Evolutionary conservation across 2,797 vertebrate species (phyloP), one percentile per base, ranked within the genome.

Genomic region (Melanotaenia pygmaea): DNA sequence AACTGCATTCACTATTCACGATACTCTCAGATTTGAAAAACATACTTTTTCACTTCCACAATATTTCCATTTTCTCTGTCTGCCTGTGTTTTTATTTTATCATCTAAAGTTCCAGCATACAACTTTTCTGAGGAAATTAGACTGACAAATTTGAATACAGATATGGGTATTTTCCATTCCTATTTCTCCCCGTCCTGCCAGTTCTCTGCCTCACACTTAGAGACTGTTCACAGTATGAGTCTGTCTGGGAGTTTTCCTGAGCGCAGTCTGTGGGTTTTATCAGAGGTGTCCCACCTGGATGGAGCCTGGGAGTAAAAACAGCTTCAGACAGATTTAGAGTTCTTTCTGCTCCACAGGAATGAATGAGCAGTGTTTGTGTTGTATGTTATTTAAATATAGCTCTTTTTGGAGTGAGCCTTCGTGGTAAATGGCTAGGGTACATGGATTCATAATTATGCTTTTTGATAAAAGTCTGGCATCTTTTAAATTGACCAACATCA

Each of bases 321-420:
- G 86, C 87, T 89, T 87, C 88, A 88, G 81, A 91, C 86, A 87
- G 85, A 92, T 91, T 89, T 91, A 92, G 86, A 89, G 86, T 81
- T 86, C 83, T 85, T 86, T 82, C 82, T 86, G 87, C 79, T 86
- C 86, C 88, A 1, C 84, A 86, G 91, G 91, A 91, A 91, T 90
- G 88, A 92, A 80, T 68, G 82, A 78, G 81, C 50, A 43, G 74
- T 88, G 83, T 91, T 90, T 89, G 83, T 75, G 74, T 83, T 88
- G 80, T 51, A 26, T 38, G 61, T 58, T 79, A 74, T 84, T 91
- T 90, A 78, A 91, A 86, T 82, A 82, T 87, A 43, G 67, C 82
- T 82, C 88, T 82, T 88, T 85, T 84, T 78, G 60, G 81, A 76
- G 58, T 1, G 32, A 79, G 79, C 61, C 77, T 80, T 71, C 73